phyloP scores from a whole-genome alignment of 2,797 vertebrate species.

The Cuniculus paca region DNA sequence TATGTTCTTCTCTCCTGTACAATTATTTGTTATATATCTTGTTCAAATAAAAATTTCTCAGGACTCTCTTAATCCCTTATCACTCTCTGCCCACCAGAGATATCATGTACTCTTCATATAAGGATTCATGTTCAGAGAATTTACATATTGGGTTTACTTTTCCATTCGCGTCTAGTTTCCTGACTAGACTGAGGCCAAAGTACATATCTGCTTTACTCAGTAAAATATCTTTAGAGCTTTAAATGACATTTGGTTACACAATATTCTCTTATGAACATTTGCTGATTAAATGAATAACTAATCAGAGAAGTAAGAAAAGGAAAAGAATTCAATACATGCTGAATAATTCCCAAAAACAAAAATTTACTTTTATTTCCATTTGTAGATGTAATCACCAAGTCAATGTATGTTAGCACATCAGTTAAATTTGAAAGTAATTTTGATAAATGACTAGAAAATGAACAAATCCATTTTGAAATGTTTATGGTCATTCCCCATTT shows the following conservation, averaged over 20 bases:
- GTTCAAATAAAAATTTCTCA: neutral
- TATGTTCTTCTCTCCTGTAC: neutral
- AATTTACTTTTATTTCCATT: neutral
- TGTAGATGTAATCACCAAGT: neutral
- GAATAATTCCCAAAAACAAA: neutral
- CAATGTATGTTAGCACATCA: neutral
- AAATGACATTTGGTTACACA: neutral
- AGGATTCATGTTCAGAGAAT: neutral
- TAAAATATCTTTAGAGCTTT: neutral
- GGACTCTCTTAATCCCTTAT: neutral
- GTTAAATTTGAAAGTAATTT: slow-evolving; percentile 26
- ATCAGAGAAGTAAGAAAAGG: neutral
- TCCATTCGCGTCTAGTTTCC: neutral
- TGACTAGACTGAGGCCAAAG: neutral
- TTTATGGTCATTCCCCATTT: neutral
- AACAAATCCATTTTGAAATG: neutral
- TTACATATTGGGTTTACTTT: neutral
- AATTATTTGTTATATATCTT: neutral
- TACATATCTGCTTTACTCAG: neutral
- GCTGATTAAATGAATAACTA: neutral
- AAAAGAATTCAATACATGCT: neutral
- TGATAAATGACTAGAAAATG: slow-evolving; percentile 34
- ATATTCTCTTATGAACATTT: slow-evolving; percentile 13
- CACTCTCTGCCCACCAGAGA: neutral
- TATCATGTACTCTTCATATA: neutral